phyloP scores from a whole-genome alignment of 2,888 invertebrate genomes.

The Clivina fossor region DNA sequence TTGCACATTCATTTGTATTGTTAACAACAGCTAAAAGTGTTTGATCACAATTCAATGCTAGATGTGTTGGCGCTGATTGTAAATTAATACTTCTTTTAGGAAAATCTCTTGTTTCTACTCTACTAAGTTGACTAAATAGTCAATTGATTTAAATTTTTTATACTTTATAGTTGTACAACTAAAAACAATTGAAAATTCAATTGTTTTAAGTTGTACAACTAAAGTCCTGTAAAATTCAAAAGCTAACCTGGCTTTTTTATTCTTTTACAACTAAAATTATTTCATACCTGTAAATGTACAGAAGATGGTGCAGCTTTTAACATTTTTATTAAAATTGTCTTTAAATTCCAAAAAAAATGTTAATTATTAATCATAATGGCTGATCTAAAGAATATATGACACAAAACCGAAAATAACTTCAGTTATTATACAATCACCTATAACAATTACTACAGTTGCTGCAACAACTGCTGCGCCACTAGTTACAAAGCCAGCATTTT shows the following conservation, averaged over 20 bases:
- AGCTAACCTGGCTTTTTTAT: conserved; percentile 17
- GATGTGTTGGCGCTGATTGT: conserved; percentile 62
- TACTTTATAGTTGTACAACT: conserved; percentile 57
- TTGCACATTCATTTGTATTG: conserved; percentile 57
- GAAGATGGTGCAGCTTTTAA: conserved; percentile 53
- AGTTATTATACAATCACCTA: too few relatives aligned
- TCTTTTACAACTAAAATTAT: conserved; percentile 29
- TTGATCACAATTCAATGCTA: conserved; percentile 78
- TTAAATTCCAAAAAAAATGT: too few relatives aligned
- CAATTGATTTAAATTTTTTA: too few relatives aligned
- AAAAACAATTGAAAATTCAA: conserved; percentile 32
- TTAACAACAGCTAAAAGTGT: conserved; percentile 72
- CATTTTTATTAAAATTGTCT: too few relatives aligned
- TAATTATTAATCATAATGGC: too few relatives aligned
- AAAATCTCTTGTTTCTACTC: conserved; percentile 57
- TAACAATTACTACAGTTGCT: conserved; percentile 2
- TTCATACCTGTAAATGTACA: conserved; percentile 61
- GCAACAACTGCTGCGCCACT: conserved; percentile 4
- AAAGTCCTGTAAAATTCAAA: conserved; percentile 70
- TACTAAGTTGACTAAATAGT: conserved; percentile 45
- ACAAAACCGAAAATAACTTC: too few relatives aligned
- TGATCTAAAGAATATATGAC: too few relatives aligned
- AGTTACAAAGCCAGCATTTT: conserved; percentile 21
- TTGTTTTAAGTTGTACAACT: conserved; percentile 12
- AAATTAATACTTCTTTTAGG: conserved; percentile 58